Conservation (phyloP, 2,797 vertebrate species). For the Prionace glauca region DNA sequence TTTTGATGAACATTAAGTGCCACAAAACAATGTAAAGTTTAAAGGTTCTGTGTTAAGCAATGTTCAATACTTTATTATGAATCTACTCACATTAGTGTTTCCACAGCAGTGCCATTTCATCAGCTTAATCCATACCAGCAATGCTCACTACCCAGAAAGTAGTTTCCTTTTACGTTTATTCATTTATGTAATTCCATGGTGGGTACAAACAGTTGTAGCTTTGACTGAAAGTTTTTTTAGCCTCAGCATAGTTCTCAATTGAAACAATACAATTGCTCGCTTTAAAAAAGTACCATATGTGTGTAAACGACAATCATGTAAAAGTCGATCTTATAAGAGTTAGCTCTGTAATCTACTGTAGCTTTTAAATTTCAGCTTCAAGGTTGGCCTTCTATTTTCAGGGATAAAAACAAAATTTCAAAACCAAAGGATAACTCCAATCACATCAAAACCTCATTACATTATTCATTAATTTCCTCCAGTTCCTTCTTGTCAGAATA, state of each 20-base stretch:
- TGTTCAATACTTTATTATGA: neutral
- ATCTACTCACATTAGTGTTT: neutral
- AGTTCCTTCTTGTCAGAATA: too few relatives aligned
- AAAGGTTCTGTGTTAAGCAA: neutral
- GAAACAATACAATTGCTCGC: constrained; percentile 47
- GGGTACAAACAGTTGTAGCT: neutral
- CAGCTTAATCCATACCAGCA: neutral
- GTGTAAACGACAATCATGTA: neutral
- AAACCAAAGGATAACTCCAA: neutral
- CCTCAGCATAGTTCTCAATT: constrained; percentile 47
- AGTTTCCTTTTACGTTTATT: neutral
- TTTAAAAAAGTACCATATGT: constrained; percentile 30
- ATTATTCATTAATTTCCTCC: neutral
- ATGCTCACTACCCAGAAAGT: neutral
- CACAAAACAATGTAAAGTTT: neutral
- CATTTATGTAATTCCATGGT: neutral
- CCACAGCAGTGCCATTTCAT: neutral
- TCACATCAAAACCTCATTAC: neutral
- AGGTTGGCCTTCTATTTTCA: neutral
- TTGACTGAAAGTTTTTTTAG: constrained; percentile 41
- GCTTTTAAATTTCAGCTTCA: neutral
- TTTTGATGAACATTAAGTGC: neutral
- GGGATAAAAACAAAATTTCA: too few relatives aligned
- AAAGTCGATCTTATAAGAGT: neutral
- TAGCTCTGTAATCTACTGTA: neutral